These are phyloP conservation scores for Limnephilus auricula DNA, from an alignment of 2,888 invertebrate genomes.

Conservation along the genomic window DNA sequence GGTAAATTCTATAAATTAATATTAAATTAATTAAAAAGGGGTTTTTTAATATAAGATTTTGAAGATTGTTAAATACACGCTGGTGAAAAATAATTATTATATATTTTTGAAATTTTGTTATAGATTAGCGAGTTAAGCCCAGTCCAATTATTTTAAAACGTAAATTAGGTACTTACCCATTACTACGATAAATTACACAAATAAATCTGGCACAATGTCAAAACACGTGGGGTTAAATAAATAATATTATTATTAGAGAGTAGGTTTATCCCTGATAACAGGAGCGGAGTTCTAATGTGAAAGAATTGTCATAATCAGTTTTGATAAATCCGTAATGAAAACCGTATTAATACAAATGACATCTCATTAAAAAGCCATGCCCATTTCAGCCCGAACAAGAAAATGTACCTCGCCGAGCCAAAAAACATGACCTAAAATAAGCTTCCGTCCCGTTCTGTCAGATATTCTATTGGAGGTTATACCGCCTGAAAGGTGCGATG, in stretches of 20 bases:
- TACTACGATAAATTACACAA: neutral
- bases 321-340: constrained; percentile 30
- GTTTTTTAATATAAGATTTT: no score
- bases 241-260: constrained; percentile 10
- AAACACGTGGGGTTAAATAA: constrained; percentile 35
- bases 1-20: no score
- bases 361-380: constrained; percentile 48
- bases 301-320: constrained; percentile 3
- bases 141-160: neutral
- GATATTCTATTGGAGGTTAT: constrained; percentile 43
- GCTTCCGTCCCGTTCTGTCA: constrained; percentile 51
- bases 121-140: neutral
- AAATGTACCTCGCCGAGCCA: constrained; percentile 33
- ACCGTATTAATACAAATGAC: constrained; percentile 38
- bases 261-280: neutral
- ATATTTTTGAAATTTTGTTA: no score
- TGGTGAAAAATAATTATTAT: no score
- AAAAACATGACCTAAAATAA: constrained; percentile 58
- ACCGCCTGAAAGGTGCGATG: constrained; percentile 14
- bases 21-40: no score
- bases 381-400: constrained; percentile 33
- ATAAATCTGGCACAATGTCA: neutral
- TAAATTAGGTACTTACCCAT: neutral
- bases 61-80: no score
- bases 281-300: neutral